Evolutionary conservation across 2,797 vertebrate species (phyloP).

Genomic region (Corythornis leucogaster): DNA sequence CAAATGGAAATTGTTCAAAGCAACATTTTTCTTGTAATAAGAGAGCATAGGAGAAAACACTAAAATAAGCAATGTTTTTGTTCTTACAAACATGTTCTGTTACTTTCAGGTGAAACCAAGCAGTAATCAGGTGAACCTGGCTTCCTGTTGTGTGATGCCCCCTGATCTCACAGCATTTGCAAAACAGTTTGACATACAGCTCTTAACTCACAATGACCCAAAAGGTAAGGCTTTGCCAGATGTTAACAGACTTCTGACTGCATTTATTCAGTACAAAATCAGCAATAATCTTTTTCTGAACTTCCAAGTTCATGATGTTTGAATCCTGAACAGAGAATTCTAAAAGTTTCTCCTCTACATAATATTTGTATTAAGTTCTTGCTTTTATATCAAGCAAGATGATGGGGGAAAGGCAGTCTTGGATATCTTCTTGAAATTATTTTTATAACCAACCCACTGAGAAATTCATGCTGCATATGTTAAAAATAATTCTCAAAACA

Average conservation of each 20-base stretch:
- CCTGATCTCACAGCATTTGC: slow-evolving; percentile 98
- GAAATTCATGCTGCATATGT: neutral
- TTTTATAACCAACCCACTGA: neutral
- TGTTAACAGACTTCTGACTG: neutral
- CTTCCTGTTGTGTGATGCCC: slow-evolving; percentile 99
- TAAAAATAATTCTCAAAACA: neutral
- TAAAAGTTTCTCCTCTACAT: neutral
- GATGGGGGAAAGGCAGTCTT: neutral
- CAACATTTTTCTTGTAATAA: neutral
- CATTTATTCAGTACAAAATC: neutral
- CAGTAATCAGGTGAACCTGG: slow-evolving; percentile 98
- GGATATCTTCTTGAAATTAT: neutral
- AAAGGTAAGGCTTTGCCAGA: slow-evolving; percentile 84
- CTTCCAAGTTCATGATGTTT: neutral
- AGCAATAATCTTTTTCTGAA: neutral
- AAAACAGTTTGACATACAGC: slow-evolving; percentile 96
- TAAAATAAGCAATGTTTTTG: neutral
- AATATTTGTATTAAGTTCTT: neutral
- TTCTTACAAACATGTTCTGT: neutral
- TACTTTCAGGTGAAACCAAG: slow-evolving; percentile 91
- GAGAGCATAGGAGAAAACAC: neutral
- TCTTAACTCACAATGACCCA: slow-evolving; percentile 96
- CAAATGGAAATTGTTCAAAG: neutral
- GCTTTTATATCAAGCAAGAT: neutral
- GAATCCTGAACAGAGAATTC: neutral